Conservation (phyloP, 2,113 vertebrate species). For the Aviceda subcristata region DNA sequence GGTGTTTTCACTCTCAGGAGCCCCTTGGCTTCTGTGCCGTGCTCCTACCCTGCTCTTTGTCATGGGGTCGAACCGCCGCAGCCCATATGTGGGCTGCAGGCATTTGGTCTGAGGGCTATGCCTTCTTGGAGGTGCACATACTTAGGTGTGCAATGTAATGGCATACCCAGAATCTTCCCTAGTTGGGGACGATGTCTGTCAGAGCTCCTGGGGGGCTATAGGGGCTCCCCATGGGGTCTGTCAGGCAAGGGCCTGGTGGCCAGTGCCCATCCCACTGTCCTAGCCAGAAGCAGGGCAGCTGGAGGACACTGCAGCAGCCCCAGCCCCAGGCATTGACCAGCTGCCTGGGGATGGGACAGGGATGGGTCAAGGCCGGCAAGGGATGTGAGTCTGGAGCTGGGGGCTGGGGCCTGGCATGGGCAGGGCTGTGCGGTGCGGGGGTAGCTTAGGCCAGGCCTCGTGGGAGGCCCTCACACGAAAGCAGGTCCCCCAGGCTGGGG, state of each 20-base stretch:
- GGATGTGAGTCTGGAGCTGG: too few species aligned
- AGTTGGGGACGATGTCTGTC: background rate
- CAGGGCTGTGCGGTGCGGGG: accelerated
- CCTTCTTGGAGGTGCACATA: background rate
- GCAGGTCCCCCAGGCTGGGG: background rate
- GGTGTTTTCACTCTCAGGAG: background rate
- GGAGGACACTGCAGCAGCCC: accelerated
- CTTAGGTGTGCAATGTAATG: accelerated
- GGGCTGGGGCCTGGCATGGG: background rate
- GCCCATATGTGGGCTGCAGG: background rate
- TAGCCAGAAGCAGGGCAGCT: background rate
- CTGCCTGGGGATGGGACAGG: background rate
- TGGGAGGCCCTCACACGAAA: background rate
- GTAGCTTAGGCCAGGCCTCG: background rate
- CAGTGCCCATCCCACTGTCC: accelerated
- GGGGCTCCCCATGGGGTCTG: accelerated
- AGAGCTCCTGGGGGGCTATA: too few species aligned
- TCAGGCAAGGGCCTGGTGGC: background rate
- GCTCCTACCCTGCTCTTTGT: background rate
- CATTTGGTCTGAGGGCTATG: background rate
- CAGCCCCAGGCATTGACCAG: accelerated
- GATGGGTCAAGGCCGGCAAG: accelerated
- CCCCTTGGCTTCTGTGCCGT: accelerated
- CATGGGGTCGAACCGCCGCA: accelerated
- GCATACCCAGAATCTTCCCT: background rate